phyloP scores from a whole-genome alignment of 2,797 vertebrate genomes.

The Cyclura pinguis region DNA sequence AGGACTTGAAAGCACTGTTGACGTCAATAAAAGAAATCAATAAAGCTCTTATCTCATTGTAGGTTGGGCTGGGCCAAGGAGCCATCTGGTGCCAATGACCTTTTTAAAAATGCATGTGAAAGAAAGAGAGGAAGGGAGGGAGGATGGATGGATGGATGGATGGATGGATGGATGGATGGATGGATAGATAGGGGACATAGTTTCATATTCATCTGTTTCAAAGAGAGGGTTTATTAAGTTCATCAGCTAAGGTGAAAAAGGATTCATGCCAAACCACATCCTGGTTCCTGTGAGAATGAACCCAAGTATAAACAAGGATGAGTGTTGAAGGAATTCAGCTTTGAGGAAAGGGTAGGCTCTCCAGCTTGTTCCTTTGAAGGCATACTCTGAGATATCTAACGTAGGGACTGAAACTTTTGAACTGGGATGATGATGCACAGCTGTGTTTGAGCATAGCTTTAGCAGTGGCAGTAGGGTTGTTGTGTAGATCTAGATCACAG shows the following conservation, averaged over 20 bases:
- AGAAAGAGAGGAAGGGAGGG: neutral
- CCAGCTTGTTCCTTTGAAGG: neutral
- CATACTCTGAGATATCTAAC: neutral
- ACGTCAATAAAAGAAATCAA: slow-evolving; percentile 4
- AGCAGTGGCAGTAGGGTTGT: neutral
- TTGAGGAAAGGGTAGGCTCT: neutral
- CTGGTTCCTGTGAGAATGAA: neutral
- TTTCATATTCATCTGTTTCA: neutral
- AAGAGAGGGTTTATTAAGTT: neutral
- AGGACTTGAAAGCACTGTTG: neutral
- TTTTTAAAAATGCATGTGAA: slow-evolving; percentile 4
- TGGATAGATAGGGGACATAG: neutral
- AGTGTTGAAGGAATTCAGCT: neutral
- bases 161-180: neutral
- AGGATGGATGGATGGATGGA: too few relatives aligned
- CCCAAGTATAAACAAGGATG: neutral
- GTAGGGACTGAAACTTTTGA: neutral
- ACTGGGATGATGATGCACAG: neutral
- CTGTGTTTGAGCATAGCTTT: neutral
- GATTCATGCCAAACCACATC: neutral
- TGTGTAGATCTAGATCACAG: neutral
- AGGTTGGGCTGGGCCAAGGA: neutral
- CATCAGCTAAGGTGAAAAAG: neutral
- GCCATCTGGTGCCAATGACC: neutral
- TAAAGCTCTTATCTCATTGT: slow-evolving; percentile 15